These are phyloP conservation scores for Pseudococcus longispinus DNA, from an alignment of 2,888 invertebrate genomes.

Conservation along the genomic window DNA sequence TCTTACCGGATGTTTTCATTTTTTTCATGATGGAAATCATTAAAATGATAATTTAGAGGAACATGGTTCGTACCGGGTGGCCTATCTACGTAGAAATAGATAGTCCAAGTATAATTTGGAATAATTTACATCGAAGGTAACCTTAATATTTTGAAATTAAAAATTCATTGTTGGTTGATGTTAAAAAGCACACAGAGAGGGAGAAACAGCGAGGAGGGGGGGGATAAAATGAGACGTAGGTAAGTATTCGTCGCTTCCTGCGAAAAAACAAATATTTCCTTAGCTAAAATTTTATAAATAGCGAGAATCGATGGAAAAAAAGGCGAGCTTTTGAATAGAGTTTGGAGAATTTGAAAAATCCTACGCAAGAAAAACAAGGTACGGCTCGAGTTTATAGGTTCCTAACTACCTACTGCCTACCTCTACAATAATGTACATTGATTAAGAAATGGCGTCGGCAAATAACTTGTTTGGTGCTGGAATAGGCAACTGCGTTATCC, in stretches of 20 bases:
- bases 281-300: neutral
- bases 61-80: neutral
- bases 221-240: neutral
- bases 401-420: neutral
- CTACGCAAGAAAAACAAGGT: neutral
- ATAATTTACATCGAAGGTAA: neutral
- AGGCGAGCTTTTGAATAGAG: neutral
- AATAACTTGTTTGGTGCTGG: neutral
- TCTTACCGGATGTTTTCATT: neutral
- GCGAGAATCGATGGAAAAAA: no score
- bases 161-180: neutral
- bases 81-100: neutral
- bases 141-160: neutral
- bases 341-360: neutral
- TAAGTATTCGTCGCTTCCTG: neutral
- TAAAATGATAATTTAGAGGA: neutral
- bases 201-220: neutral
- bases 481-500: neutral
- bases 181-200: neutral
- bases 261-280: neutral
- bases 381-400: neutral
- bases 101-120: neutral
- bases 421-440: neutral
- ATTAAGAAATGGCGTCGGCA: neutral
- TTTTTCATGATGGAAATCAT: neutral